These are phyloP conservation scores for Trachemys scripta DNA, from an alignment of 2,113 vertebrate species.

Conservation along the genomic window DNA sequence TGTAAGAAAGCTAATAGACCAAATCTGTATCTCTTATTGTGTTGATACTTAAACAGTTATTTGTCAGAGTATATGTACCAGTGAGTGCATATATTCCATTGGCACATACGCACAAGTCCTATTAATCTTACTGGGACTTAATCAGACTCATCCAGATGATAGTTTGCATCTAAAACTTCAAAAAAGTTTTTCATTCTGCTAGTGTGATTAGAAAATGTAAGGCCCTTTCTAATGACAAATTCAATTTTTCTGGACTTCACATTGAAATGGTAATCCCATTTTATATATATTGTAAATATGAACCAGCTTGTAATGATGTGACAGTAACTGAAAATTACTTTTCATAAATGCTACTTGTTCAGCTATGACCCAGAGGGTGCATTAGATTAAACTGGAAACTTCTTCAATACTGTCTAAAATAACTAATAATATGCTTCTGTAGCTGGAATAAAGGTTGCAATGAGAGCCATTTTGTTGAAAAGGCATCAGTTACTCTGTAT, in stretches of 20 bases:
- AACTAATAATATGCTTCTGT: slow-evolving; percentile 47
- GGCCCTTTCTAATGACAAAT: background rate
- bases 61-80: background rate
- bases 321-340: slow-evolving; percentile 54
- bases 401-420: slow-evolving; percentile 41
- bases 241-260: slow-evolving; percentile 22
- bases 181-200: slow-evolving; percentile 5
- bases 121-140: background rate
- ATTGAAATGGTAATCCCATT: slow-evolving; percentile 3
- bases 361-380: slow-evolving; percentile 42
- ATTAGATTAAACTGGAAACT: slow-evolving; percentile 54
- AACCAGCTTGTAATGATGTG: slow-evolving; percentile 50
- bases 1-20: background rate
- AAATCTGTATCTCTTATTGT: background rate
- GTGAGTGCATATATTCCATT: background rate
- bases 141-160: background rate
- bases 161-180: background rate
- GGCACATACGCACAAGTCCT: background rate
- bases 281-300: slow-evolving; percentile 33
- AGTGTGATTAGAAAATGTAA: background rate
- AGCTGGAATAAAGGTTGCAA: slow-evolving; percentile 5
- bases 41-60: background rate
- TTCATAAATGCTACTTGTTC: slow-evolving; percentile 43
- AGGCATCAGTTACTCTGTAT: background rate
- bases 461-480: slow-evolving; percentile 2